These are phyloP conservation scores for Cercocebus atys DNA, from an alignment of 2,113 vertebrate genomes.

Conservation along the genomic window DNA sequence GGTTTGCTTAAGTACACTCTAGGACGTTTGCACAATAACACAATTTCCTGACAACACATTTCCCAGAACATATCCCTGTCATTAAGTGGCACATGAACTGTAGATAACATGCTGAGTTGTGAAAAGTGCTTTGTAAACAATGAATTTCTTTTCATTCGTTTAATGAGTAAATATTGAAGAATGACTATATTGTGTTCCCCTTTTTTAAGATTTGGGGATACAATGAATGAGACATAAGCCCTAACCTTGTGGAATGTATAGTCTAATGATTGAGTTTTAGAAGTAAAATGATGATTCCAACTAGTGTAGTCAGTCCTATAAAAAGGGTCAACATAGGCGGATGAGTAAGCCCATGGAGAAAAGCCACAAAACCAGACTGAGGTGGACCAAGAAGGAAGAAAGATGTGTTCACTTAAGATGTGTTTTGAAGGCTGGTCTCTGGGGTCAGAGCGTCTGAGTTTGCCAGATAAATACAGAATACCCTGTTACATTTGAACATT, in stretches of 20 bases:
- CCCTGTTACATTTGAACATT: neutral
- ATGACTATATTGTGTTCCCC: neutral
- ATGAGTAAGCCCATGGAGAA: neutral
- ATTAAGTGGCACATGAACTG: neutral
- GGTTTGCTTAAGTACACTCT: neutral
- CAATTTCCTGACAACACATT: neutral
- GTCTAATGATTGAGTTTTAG: neutral
- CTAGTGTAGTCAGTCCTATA: neutral
- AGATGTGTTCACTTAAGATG: neutral
- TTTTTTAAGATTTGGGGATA: neutral
- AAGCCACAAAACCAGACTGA: neutral
- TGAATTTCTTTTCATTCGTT: neutral
- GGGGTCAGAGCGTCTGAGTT: neutral
- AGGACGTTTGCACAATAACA: neutral
- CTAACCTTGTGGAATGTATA: neutral
- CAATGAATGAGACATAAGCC: neutral
- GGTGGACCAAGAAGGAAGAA: neutral
- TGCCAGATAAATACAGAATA: neutral
- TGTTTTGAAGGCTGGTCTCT: neutral
- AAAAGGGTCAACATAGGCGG: neutral
- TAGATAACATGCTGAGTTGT: neutral
- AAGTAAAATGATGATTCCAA: neutral
- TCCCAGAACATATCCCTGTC: neutral
- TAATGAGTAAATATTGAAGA: neutral
- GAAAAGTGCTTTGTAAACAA: neutral